Percentiles rank a stretch among this genome's conserved stretches.
phyloP scores from a whole-genome alignment of 2,797 vertebrate genomes.

The Takifugu ocellatus region DNA sequence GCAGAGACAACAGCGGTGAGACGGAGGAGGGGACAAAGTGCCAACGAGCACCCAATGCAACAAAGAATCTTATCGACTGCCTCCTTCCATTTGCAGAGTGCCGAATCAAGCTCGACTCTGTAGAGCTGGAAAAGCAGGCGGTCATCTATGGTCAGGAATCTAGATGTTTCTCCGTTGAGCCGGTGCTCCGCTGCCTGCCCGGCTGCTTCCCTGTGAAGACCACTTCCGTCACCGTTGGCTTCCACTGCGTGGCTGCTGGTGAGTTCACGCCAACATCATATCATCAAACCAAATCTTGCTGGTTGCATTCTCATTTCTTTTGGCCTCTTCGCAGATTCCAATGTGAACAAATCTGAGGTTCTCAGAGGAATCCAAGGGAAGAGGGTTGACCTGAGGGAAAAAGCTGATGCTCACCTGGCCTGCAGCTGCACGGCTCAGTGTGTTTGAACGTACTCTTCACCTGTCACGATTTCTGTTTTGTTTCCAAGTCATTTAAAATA shows the following conservation, averaged over 20 bases:
- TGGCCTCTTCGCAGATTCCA: conserved; percentile 55
- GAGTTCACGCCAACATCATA: conserved; percentile 35
- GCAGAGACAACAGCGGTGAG: conserved; percentile 67
- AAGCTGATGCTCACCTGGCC: conserved; percentile 65
- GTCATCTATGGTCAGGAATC: conserved; percentile 55
- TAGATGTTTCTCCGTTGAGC: conserved; percentile 76
- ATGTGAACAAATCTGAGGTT: conserved; percentile 32
- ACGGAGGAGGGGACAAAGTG: too few species aligned
- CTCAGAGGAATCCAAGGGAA: conserved; percentile 63
- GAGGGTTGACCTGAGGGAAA: conserved; percentile 66
- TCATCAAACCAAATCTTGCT: conserved; percentile 22
- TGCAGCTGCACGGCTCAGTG: conserved; percentile 72
- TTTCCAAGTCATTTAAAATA: conserved; percentile 40
- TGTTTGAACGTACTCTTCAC: conserved; percentile 54
- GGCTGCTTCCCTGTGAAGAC: conserved; percentile 67
- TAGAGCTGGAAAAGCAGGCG: conserved; percentile 69
- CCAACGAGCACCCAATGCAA: too few species aligned
- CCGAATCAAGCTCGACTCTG: conserved; percentile 62
- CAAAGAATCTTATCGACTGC: conserved; percentile 42
- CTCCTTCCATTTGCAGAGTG: conserved; percentile 57
- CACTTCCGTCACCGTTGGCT: conserved; percentile 60
- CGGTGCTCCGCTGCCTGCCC: conserved; percentile 71
- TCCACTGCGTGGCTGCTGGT: conserved; percentile 73
- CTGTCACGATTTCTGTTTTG: not conserved
- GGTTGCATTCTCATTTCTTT: not conserved